Conservation (phyloP, 1,140 invertebrate genomes). For the Leptinotarsa defecta region DNA sequence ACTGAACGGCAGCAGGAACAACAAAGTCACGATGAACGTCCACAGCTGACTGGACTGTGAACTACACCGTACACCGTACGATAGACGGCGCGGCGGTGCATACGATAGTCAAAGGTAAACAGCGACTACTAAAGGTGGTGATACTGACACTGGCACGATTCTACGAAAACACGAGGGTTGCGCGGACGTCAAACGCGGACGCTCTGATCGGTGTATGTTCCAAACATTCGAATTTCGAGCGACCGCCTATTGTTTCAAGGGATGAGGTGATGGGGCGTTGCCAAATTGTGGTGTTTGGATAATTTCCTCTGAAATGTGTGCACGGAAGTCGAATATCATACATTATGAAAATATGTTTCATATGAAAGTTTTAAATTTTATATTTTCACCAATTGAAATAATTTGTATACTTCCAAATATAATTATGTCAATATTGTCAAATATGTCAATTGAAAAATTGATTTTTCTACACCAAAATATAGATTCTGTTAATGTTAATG, state of each 20-base stretch:
- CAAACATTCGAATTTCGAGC: neutral
- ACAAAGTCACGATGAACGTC: neutral
- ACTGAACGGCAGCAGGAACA: neutral
- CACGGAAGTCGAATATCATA: no score
- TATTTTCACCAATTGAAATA: no score
- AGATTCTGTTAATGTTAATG: no score
- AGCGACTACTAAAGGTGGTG: neutral
- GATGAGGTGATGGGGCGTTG: neutral
- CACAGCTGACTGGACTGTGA: neutral
- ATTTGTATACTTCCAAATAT: no score
- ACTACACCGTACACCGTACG: neutral
- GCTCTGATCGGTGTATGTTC: neutral
- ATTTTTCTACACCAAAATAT: no score
- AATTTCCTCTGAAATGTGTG: no score
- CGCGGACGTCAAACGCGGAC: neutral
- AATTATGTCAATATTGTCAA: no score
- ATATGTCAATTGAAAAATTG: no score
- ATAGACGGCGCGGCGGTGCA: neutral
- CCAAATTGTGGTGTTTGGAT: neutral
- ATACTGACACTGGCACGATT: slow-evolving; percentile 12
- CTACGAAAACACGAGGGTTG: slow-evolving; percentile 7
- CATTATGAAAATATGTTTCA: no score
- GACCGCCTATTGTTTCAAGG: slow-evolving; percentile 17
- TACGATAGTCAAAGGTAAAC: neutral
- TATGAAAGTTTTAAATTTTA: no score